phyloP scores from a whole-genome alignment of 2,113 vertebrate species.

The Hoplias malabaricus region DNA sequence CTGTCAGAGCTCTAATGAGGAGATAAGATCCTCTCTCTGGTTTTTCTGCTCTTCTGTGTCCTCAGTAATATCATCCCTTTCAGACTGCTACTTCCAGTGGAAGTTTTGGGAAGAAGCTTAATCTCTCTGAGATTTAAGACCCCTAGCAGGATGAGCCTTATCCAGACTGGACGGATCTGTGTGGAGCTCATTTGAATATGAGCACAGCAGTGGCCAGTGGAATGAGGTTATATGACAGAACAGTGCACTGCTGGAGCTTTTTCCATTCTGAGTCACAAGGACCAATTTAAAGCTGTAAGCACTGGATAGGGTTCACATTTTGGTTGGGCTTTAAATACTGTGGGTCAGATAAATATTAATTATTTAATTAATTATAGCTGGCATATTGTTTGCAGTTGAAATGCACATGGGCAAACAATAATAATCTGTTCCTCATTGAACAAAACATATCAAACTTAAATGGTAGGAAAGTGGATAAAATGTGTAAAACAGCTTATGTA shows the following conservation, averaged over 20 bases:
- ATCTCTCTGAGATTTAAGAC: constrained; percentile 41
- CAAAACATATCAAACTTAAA: too few species aligned
- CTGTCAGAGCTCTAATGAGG: not conserved
- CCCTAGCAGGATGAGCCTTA: constrained; percentile 18
- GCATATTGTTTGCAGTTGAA: too few species aligned
- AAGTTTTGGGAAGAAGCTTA: constrained; percentile 8
- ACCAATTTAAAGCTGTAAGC: not conserved
- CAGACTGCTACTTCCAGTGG: constrained; percentile 3
- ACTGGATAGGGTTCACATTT: too few species aligned
- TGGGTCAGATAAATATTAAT: too few species aligned
- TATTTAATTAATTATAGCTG: too few species aligned
- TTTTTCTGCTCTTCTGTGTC: constrained; percentile 1
- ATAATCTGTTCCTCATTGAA: too few species aligned
- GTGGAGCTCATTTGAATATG: constrained; percentile 39
- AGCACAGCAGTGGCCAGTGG: constrained; percentile 6
- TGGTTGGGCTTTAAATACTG: too few species aligned
- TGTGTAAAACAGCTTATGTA: too few species aligned
- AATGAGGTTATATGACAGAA: constrained; percentile 32
- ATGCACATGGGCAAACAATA: too few species aligned
- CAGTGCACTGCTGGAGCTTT: constrained; percentile 4
- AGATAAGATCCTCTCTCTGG: constrained; percentile 19
- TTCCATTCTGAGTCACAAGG: not conserved
- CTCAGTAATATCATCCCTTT: constrained; percentile 8
- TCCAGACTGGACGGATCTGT: constrained; percentile 26
- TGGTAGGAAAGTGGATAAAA: too few species aligned